Percentiles rank a stretch among this genome's conserved stretches.
These are phyloP conservation scores for Zaprionus nigranus DNA, from an alignment of 1,140 invertebrate species.

Conservation along the genomic window DNA sequence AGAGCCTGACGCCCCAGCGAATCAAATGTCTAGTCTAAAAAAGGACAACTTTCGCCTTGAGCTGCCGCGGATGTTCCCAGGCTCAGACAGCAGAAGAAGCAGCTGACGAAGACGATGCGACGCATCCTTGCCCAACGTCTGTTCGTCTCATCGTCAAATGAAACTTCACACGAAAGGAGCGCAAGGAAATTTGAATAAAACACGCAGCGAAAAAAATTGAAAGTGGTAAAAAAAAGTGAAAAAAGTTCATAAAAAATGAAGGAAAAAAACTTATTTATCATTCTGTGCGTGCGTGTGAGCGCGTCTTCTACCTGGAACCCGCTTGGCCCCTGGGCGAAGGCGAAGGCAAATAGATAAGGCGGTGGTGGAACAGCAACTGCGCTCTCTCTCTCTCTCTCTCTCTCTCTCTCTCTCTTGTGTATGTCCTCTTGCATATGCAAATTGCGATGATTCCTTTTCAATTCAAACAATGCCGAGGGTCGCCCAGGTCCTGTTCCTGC, in stretches of 20 bases:
- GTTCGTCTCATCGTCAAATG: conserved; percentile 32
- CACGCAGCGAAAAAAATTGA: conserved; percentile 65
- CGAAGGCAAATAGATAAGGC: conserved; percentile 77
- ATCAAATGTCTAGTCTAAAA: conserved; percentile 53
- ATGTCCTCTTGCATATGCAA: conserved; percentile 73
- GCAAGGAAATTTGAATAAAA: conserved; percentile 76
- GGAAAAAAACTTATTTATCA: conserved; percentile 79
- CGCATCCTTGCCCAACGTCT: conserved; percentile 56
- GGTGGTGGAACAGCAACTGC: conserved; percentile 4
- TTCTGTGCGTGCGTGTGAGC: conserved; percentile 55
- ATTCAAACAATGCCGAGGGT: conserved; percentile 75
- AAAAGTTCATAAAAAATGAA: conserved; percentile 70
- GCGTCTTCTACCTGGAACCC: conserved; percentile 59
- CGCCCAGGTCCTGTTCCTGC: conserved; percentile 49
- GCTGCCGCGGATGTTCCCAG: conserved; percentile 71
- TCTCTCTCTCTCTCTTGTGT: background rate
- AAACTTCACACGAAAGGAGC: conserved; percentile 70
- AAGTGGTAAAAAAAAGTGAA: conserved; percentile 82
- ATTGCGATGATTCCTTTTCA: conserved; percentile 78
- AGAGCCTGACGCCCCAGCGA: conserved; percentile 20
- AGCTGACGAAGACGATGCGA: background rate
- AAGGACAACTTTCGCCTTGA: conserved; percentile 29
- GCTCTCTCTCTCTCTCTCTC: background rate
- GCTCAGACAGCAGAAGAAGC: conserved; percentile 54
- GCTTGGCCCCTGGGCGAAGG: conserved; percentile 38